Evolutionary conservation across 2,113 vertebrate species (phyloP), one percentile per base, ranked within the genome.

Genomic region (Perca schrenkii): DNA sequence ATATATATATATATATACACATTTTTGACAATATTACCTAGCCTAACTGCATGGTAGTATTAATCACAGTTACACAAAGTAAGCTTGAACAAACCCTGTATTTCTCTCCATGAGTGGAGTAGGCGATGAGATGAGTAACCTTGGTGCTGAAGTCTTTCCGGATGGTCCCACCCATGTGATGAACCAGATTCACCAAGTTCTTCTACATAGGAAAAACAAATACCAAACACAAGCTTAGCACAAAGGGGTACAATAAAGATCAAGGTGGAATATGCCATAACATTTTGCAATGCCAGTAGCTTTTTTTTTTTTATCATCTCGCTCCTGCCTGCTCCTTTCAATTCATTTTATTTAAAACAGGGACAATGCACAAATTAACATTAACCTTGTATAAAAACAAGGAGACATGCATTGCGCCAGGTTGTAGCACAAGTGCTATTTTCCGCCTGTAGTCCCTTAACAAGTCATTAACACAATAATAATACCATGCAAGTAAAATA

Each of bases 151-250:
- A 99, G 84, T 99, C 98, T 87, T 95, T 99, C 52, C 98, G 96
- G 89, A 97, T 99, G 86, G 96, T 96, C 67, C 98, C 98, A 60
- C 98, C 98, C 98, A 99, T 99, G 83, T 99, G 97, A 95, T 99
- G 98, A 74, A 97, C 98, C 86, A 99, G 92, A 79, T 96, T 98
- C 81, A 99, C 98, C 17, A 99, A 91, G n/a, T 95, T 96, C 66
- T 98, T 97, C 98, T 99, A 58, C 28, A 75, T 43, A 43, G 0
- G 34, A 8, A 85, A 2, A 77, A 58, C 58, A 40, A 53, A 74
- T 0, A 34, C 0, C 2, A 61, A 36, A 3, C 4, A 58, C 14
- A 70, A 52, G 28, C 16, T 85, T 3, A 72, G 12, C 8, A 21
- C 61, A 50, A 28, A 46, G 15, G 40, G 21, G 5, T 22, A 3